Percentiles rank a stretch among this genome's conserved stretches.
These are phyloP conservation scores for Chamaetylas fuelleborni DNA, from an alignment of 2,113 vertebrate genomes.

Conservation along the genomic window DNA sequence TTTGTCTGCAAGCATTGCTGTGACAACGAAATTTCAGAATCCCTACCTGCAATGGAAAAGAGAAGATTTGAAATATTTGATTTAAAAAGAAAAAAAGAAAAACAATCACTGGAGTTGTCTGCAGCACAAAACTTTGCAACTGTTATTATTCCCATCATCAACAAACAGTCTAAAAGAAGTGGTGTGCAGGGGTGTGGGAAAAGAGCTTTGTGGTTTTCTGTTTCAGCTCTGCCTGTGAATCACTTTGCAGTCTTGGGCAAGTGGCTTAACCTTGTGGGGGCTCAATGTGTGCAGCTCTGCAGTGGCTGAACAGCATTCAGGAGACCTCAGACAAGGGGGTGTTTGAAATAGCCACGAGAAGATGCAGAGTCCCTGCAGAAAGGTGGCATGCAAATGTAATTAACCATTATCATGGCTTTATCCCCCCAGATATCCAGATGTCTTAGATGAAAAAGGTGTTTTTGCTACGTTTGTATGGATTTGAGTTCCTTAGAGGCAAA, in stretches of 20 bases:
- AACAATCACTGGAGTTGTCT: not conserved
- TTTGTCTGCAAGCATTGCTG: not conserved
- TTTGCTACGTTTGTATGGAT: not conserved
- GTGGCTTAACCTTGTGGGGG: slow-evolving; percentile 15
- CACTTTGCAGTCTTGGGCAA: slow-evolving; percentile 58
- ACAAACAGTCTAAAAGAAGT: slow-evolving; percentile 47
- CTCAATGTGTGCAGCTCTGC: not conserved
- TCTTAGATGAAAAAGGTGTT: not conserved
- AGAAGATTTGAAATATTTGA: not conserved
- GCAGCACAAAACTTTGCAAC: not conserved
- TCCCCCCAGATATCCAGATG: slow-evolving; percentile 19
- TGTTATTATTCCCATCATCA: slow-evolving; percentile 41
- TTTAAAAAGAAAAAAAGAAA: not conserved
- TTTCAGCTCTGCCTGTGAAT: slow-evolving; percentile 60
- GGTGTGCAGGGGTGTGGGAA: slow-evolving; percentile 69
- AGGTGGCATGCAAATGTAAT: not conserved
- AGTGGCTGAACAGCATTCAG: not conserved
- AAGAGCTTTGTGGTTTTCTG: slow-evolving; percentile 53
- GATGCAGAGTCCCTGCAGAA: not conserved
- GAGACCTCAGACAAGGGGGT: not conserved
- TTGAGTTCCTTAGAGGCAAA: slow-evolving; percentile 5
- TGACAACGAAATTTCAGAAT: not conserved
- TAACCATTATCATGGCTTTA: not conserved
- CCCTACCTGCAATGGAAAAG: not conserved
- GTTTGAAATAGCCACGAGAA: not conserved